phyloP scores from a whole-genome alignment of 2,113 vertebrate species.

The Gopherus flavomarginatus region DNA sequence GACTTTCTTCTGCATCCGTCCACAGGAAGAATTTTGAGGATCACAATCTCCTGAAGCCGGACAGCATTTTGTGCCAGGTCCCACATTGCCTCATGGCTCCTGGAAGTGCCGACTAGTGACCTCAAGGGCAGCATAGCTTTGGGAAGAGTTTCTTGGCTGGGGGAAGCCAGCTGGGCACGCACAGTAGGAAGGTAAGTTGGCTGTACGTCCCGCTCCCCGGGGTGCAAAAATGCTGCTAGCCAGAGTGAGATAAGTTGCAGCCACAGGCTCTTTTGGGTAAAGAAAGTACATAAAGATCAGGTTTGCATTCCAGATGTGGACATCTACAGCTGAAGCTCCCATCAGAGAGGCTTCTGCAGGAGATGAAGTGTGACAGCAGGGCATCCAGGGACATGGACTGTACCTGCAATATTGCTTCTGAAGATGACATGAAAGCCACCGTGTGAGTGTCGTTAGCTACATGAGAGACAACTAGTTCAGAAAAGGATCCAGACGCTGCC shows the following conservation, averaged over 20 bases:
- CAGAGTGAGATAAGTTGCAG: background rate
- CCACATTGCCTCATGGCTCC: background rate
- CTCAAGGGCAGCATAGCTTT: background rate
- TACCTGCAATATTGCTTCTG: background rate
- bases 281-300: background rate
- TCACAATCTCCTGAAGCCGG: background rate
- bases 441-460: background rate
- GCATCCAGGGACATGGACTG: background rate
- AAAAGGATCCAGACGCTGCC: accelerated
- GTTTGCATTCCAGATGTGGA: background rate
- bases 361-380: background rate
- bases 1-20: no score
- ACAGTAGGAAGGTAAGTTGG: background rate
- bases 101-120: background rate
- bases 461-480: accelerated
- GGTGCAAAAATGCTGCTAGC: background rate
- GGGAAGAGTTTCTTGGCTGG: background rate
- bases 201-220: background rate
- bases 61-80: background rate
- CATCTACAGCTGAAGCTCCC: background rate
- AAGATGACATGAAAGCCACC: background rate
- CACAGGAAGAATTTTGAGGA: background rate
- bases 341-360: background rate
- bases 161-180: background rate
- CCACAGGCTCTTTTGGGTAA: background rate